Base-by-base conservation (phyloP, 2,797 vertebrate genomes). In the Schizopygopsis malacanthus region DNA sequence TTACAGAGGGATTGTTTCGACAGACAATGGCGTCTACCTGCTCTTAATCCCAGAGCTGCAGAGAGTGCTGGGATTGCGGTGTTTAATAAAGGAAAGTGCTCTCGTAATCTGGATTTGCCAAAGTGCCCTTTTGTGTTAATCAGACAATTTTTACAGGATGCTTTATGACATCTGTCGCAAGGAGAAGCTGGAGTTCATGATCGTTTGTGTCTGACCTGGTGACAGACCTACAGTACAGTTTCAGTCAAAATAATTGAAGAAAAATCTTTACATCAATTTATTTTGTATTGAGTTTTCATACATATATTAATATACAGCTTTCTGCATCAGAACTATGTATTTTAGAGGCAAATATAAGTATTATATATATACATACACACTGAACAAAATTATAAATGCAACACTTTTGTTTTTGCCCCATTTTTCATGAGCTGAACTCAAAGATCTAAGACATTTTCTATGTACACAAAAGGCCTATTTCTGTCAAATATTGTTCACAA, bases 71-170 rank as follows among this genome's bases (percentile, higher is more conserved):
- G 93, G 94, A 94, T 95, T 94, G 87, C 88, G 25, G 93, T 90
- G 90, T 95, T 96, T 96, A 96, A 96, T 96, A 96, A 96, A 95
- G 83, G 90, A 95, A 96, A 96, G 96, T 96, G 95, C 95, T 94
- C 92, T 90, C 85, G 91, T 96, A 96, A 96, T 95, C 96, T 81
- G 95, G 95, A 95, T 96, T 95, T 95, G 90, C 84, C 87, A 94
- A 95, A 96, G 94, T 96, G 95, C 94, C 95, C 93, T 95, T 91
- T 96, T 95, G 94, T 95, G 95, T 94, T 95, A 95, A 96, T 95
- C 95, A 83, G 93, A 94, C 94, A 93, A 93, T 94, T 95, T 95
- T 95, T 94, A 94, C 94, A 94, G 94, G 93, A 94, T 94, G 94
- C 87, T 95, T 93, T 94, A 89, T 94, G 94, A 95, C 95, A 96